Percentiles rank a stretch among this genome's conserved stretches.
Conservation (phyloP, 2,888 invertebrate genomes). For the Pantelozetes paolii region DNA sequence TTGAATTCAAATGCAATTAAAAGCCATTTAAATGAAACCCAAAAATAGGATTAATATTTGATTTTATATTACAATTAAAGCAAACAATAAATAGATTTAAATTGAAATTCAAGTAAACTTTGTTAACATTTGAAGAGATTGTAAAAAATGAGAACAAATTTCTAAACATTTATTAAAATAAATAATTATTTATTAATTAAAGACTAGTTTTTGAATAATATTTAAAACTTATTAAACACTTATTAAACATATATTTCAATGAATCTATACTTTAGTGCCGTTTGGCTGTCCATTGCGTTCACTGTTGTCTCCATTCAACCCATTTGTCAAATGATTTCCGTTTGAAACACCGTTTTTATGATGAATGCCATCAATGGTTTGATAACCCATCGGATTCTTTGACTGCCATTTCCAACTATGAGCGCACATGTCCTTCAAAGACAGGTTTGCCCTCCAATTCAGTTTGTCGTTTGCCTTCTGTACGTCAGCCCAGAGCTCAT, state of each 20-base stretch:
- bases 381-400: slow-evolving; percentile 61
- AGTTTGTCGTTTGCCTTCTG: slow-evolving; percentile 68
- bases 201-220: not conserved
- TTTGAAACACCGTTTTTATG: not conserved
- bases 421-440: slow-evolving; percentile 77
- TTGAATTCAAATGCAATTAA: not conserved
- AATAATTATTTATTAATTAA: not conserved
- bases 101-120: no score
- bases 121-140: no score
- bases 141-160: no score
- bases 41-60: not conserved
- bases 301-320: not conserved
- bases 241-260: no score
- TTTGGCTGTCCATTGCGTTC: slow-evolving; percentile 1
- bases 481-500: slow-evolving; percentile 77
- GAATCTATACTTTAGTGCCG: not conserved
- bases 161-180: not conserved
- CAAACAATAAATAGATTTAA: no score
- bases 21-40: not conserved
- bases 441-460: slow-evolving; percentile 73
- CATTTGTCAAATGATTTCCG: not conserved
- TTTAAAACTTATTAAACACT: no score
- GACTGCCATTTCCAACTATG: slow-evolving; percentile 87
- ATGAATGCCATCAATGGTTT: not conserved
- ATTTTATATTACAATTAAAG: not conserved